Percentiles rank a stretch among this genome's conserved stretches.
phyloP scores from a whole-genome alignment of 2,888 invertebrate genomes.

The Lacanobia wlatinum region DNA sequence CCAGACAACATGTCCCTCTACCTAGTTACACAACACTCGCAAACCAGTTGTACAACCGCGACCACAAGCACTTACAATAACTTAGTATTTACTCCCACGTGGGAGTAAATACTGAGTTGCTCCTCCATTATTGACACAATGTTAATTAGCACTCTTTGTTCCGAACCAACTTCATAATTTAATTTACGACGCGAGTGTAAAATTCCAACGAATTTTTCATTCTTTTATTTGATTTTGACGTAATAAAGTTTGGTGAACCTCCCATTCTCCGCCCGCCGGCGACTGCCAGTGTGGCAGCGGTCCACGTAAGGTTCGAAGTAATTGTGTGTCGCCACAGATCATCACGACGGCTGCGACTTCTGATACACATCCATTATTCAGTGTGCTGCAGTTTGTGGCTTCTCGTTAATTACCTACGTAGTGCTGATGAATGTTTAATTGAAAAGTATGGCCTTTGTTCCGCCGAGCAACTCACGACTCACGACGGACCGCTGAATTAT shows the following conservation, averaged over 20 bases:
- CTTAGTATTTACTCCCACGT: conserved; percentile 4
- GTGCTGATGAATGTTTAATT: conserved; percentile 36
- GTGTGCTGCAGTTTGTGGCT: conserved; percentile 23
- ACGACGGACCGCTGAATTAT: conserved; percentile 1
- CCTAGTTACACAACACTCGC: not conserved
- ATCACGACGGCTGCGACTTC: conserved; percentile 35
- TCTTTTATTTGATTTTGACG: conserved; percentile 59
- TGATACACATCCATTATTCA: conserved; percentile 37
- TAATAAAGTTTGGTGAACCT: conserved; percentile 28
- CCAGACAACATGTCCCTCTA: not conserved
- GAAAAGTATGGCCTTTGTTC: conserved; percentile 4
- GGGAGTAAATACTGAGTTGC: not conserved
- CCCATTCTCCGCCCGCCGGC: not conserved
- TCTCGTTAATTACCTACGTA: conserved; percentile 19
- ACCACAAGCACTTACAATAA: not conserved
- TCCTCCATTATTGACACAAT: conserved; percentile 27
- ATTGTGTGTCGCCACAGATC: conserved; percentile 22
- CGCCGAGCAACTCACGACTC: not conserved
- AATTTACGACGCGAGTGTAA: conserved; percentile 42
- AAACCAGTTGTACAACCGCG: not conserved
- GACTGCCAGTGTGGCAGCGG: too few relatives aligned
- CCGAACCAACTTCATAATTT: conserved; percentile 43
- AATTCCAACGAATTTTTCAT: conserved; percentile 43
- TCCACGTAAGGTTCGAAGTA: conserved; percentile 12
- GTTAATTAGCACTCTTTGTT: conserved; percentile 57